Base-by-base conservation (phyloP, 2,113 vertebrate species). In the Cyanoramphus novaezelandiae region DNA sequence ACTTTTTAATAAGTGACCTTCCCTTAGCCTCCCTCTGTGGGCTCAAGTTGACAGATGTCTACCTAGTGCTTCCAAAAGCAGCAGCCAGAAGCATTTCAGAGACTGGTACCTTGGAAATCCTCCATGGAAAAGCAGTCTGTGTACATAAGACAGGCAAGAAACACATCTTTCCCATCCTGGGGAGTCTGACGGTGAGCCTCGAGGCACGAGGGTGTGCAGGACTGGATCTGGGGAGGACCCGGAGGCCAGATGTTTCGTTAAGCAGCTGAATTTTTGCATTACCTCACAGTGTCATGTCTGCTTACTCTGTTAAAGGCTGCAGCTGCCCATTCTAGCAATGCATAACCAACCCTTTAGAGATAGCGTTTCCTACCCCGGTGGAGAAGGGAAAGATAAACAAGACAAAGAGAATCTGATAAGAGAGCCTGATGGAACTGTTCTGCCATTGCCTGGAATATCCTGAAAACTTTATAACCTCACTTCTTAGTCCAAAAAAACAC, bases 391-490 rank as follows among this genome's bases (percentile, higher is more conserved):
- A 84, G 93, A 69, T 59, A 87, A 89, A 37, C 0, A 8, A 74
- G 82, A 47, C 55, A 93, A 65, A 55, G 68, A 55, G 19, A 65
- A 93, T 87, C 88, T 86, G 55, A 68, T 94, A 92, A 84, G 39
- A 13, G 17, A 64, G 10, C 17, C 65, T 72, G 65, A 85, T 5
- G 37, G 44, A 92, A 86, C 65, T 75, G 37, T 70, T 60, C 92
- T 93, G 80, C 19, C 55, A 41, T 50, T 57, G 27, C 86, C 76
- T 59, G 24, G 57, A 65, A 90, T 91, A 86, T 44, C 80, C 76
- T 24, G n/a, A 50, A 81, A 90, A 76, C 47, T 64, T 82, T 60
- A 94, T 31, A 23, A 83, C 52, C 70, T 90, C 50, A 5, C n/a
- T 83, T 65, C 63, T 31, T 8, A 35, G 68, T 7, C 64, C 18